Evolutionary conservation across 2,888 invertebrate genomes (phyloP), one percentile per base, ranked within the genome.

Genomic region (Meta bourneti): DNA sequence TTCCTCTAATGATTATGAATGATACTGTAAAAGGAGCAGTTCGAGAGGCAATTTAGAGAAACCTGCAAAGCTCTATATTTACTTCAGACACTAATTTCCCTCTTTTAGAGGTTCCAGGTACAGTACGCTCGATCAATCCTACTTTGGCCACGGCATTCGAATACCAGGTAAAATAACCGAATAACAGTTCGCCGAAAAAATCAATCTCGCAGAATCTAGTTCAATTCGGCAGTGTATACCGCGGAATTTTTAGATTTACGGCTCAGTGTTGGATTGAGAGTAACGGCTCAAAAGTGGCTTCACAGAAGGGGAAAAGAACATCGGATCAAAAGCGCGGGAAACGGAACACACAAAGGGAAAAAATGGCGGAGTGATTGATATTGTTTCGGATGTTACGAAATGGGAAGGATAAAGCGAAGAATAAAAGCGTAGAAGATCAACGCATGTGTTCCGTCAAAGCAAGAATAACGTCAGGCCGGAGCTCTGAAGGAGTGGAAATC

Each of bases 341-440:
- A 34, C 34, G 34, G 34, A 34, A 34, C 34, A 34, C 34, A 34
- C 34, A 34, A 34, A 34, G 34, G 34, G 34, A 34, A 34, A 16
- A 69, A 48, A 52, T n/a, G 71, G 34, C 16, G n/a, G 70, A 87
- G 87, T 79, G 87, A 87, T 87, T 87, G 87, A 87, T 87, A 87
- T 72, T 87, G 72, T 79, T 72, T 72, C 78, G 70, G 87, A 87
- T 71, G 78, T 79, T 61, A 61, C 61, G 54, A 79, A 79, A 70
- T 48, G 54, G 52, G 87, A 61, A 16, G 61, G 61, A 61, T 61
- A 61, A 61, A 61, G 61, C 11, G 61, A 61, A 61, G 61, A 61
- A 61, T 61, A 61, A 61, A 61, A 61, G 61, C 61, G 61, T 16
- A 61, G n/a, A 51, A 52, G 69, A 19, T 61, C 61, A 80, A 69